Conservation (phyloP, 2,113 vertebrate species). For the Sprattus sprattus region DNA sequence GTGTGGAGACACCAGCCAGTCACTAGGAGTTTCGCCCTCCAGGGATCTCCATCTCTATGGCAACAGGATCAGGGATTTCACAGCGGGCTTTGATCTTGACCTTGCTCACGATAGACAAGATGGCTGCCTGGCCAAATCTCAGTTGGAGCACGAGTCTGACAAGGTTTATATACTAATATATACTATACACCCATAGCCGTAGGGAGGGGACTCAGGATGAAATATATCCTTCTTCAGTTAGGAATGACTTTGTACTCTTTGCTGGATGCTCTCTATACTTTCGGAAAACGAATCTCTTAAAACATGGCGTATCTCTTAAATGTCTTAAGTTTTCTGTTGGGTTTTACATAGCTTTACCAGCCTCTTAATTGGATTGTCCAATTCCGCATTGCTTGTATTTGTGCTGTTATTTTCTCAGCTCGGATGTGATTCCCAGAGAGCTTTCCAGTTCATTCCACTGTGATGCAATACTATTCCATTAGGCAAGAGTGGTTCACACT, state of each 20-base stretch:
- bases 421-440: neutral
- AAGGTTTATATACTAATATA: constrained; percentile 48
- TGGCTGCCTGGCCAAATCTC: constrained; percentile 52
- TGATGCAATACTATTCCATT: neutral
- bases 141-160: constrained; percentile 59
- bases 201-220: constrained; percentile 43
- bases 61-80: constrained; percentile 61
- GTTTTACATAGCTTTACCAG: neutral
- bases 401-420: neutral
- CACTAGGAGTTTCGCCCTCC: constrained; percentile 52
- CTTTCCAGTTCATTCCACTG: neutral
- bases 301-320: neutral
- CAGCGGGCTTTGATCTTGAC: constrained; percentile 30
- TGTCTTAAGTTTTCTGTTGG: neutral
- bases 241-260: constrained; percentile 11
- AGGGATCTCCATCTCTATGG: constrained; percentile 46
- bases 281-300: neutral
- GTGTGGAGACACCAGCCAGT: constrained; percentile 31
- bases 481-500: neutral
- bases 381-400: neutral
- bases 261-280: neutral
- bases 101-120: constrained; percentile 7
- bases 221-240: constrained; percentile 41
- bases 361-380: neutral
- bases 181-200: constrained; percentile 17